Evolutionary conservation across 2,113 vertebrate genomes (phyloP), one percentile per base, ranked within the genome.

Genomic region (Pteruthius melanotis): DNA sequence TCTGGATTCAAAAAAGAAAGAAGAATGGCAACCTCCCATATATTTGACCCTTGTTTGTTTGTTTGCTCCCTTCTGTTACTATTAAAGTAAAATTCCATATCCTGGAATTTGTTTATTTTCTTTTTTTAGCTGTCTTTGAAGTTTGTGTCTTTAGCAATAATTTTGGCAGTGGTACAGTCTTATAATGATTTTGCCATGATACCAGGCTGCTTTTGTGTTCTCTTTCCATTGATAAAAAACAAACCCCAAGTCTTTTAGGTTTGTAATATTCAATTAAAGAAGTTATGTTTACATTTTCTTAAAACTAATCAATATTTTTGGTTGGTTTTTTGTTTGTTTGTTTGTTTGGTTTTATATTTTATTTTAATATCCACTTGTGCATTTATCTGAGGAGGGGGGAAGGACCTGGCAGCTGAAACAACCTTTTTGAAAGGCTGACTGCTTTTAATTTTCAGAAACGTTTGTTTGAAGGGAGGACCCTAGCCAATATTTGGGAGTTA

Each of bases 121-220:
- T 77, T 65, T 65, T 88, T 95, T 82, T 72, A 74, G 82, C 47
- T 80, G 53, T 71, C 89, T 96, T 95, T 96, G 93, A 96, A 95
- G 85, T 88, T 70, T 50, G 40, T 65, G 45, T 76, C 49, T 90
- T 52, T 54, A 90, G 54, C 66, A 94, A 52, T 53, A 74, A 45
- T 93, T 96, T 90, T 94, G 80, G 82, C 85, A 91, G 52, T 66
- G 37, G 23, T 87, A 57, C 50, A 89, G 54, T 63, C 44, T 82
- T 80, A 39, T 10, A 86, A 70, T 81, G 77, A 69, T 82, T 93
- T 84, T 87, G 30, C 35, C 89, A 40, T 93, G 83, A 92, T 66
- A 97, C 15, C 20, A 49, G 37, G 47, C 60, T 85, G 19, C 75
- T 74, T 96, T 97, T 88, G 21, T 61, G 37, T 80, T 76, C 42